Conservation (phyloP, 1,140 invertebrate species). For the Adoxophyes honmai region DNA sequence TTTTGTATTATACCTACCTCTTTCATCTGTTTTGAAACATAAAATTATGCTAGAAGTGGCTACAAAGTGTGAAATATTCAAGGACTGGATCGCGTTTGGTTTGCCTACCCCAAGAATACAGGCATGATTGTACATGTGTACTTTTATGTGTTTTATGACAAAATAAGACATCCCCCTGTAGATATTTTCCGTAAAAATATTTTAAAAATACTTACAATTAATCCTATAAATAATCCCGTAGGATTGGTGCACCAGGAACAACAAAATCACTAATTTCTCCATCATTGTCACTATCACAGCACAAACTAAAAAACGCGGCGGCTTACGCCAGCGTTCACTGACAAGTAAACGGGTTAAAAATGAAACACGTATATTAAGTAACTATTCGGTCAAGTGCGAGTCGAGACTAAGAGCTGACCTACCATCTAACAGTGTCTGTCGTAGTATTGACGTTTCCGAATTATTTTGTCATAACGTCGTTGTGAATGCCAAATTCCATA, state of each 20-base stretch:
- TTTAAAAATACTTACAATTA: conserved; percentile 4
- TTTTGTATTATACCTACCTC: too few relatives aligned
- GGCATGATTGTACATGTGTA: too few relatives aligned
- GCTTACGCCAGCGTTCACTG: background rate
- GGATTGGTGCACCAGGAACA: background rate
- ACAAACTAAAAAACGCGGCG: background rate
- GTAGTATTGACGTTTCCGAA: background rate
- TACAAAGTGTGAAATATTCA: too few relatives aligned
- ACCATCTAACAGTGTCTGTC: background rate
- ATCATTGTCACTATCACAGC: background rate
- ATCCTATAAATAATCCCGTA: background rate
- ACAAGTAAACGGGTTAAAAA: background rate
- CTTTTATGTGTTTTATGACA: too few relatives aligned
- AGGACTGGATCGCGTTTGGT: too few relatives aligned
- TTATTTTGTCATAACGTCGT: background rate
- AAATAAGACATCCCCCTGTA: too few relatives aligned
- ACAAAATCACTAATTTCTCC: background rate
- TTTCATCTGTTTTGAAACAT: too few relatives aligned
- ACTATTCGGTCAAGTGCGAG: background rate
- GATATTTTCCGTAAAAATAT: too few relatives aligned
- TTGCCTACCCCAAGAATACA: too few relatives aligned
- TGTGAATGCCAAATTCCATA: too few relatives aligned
- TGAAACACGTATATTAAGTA: background rate
- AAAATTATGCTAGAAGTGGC: too few relatives aligned
- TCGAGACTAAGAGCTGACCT: background rate